Conservation (phyloP, 1,140 invertebrate species). For the Orchesella cincta region DNA sequence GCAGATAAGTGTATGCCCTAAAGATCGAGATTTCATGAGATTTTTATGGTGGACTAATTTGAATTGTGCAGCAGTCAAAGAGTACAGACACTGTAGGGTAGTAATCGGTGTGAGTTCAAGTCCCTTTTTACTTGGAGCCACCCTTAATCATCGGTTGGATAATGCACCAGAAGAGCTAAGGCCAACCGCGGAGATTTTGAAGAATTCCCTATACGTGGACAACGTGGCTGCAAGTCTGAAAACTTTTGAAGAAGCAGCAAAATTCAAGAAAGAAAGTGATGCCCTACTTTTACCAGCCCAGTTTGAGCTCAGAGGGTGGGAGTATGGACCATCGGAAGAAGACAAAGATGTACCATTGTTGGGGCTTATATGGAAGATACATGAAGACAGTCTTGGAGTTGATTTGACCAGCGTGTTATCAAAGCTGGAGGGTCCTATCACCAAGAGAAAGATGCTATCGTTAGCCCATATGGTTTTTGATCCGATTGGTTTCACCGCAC, state of each 20-base stretch:
- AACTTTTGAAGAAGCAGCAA: not conserved
- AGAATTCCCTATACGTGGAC: not conserved
- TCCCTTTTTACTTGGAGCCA: not conserved
- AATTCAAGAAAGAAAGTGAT: not conserved
- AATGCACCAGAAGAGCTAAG: not conserved
- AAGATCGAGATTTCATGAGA: conserved; percentile 39
- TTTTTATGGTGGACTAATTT: conserved; percentile 42
- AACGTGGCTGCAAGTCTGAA: not conserved
- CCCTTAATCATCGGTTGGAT: not conserved
- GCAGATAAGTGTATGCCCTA: conserved; percentile 41
- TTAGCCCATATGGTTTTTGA: not conserved
- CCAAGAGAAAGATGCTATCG: not conserved
- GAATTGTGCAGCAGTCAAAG: not conserved
- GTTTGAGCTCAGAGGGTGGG: conserved; percentile 2
- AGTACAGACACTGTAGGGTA: not conserved
- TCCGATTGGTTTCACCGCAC: not conserved
- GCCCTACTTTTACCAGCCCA: not conserved
- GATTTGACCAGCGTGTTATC: not conserved
- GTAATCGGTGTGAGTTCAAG: not conserved
- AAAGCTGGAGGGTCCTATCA: not conserved
- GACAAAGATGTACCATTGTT: not conserved
- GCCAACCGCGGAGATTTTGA: not conserved
- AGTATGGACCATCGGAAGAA: not conserved
- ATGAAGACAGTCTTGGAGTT: not conserved
- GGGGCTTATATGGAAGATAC: not conserved